Conservation (phyloP, 2,888 invertebrate species). For the Choreutis nemorana region DNA sequence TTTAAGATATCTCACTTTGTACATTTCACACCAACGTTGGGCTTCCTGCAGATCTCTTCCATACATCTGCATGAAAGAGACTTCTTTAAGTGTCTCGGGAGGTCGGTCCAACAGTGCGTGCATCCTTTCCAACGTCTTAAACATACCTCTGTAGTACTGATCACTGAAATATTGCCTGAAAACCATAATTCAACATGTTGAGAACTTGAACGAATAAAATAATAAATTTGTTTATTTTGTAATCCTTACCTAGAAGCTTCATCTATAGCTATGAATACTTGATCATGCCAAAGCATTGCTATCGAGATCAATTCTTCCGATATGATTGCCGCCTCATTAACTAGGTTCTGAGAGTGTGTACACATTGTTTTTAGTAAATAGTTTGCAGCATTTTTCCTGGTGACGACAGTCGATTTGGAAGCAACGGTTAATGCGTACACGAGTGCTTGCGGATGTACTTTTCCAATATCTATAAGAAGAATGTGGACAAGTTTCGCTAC, state of each 20-base stretch:
- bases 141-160: constrained; percentile 95
- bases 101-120: constrained; percentile 93
- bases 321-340: constrained; percentile 94
- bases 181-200: too few relatives aligned
- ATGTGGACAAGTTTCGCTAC: constrained; percentile 93
- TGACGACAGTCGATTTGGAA: constrained; percentile 87
- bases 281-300: constrained; percentile 99
- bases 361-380: constrained; percentile 95
- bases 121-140: constrained; percentile 92
- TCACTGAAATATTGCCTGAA: constrained; percentile 94
- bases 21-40: constrained; percentile 92
- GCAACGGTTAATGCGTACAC: constrained; percentile 98
- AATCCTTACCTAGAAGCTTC: constrained; percentile 78
- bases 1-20: constrained; percentile 55
- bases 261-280: constrained; percentile 81
- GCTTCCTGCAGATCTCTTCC: constrained; percentile 94
- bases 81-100: constrained; percentile 96
- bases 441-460: constrained; percentile 95
- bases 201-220: neutral
- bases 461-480: constrained; percentile 94
- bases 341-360: constrained; percentile 89
- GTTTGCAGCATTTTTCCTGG: constrained; percentile 88
- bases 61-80: constrained; percentile 97
- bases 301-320: constrained; percentile 96
- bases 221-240: constrained; percentile 1